A percentile compares a stretch with the other conserved stretches of the same genome.
Evolutionary conservation across 2,888 invertebrate species (phyloP).

Genomic region (Sarcophaga subvicina): DNA sequence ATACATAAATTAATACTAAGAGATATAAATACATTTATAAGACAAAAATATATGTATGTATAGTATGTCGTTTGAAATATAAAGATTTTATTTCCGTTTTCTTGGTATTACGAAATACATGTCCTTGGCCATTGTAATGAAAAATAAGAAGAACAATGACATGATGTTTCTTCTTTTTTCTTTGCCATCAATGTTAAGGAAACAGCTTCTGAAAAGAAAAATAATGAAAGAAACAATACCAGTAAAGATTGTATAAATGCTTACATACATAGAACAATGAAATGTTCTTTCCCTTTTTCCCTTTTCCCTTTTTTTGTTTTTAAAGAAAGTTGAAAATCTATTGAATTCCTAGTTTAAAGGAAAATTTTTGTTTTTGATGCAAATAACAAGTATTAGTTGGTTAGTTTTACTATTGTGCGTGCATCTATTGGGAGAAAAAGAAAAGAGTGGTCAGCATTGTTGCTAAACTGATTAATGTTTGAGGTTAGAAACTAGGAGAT

Average conservation of each 20-base stretch:
- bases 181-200: conserved; percentile 18
- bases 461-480: too few species aligned
- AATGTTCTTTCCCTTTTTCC: conserved; percentile 2
- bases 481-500: too few species aligned
- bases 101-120: conserved; percentile 31
- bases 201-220: conserved; percentile 8
- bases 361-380: conserved; percentile 30
- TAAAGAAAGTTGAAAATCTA: conserved; percentile 28
- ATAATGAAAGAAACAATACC: too few species aligned
- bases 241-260: too few species aligned
- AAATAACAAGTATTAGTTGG: conserved; percentile 6
- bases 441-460: too few species aligned
- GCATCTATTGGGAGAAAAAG: too few species aligned
- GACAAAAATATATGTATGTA: neutral
- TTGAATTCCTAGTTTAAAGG: conserved; percentile 30
- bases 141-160: conserved; percentile 47
- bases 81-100: neutral
- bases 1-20: conserved; percentile 2
- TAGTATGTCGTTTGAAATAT: neutral
- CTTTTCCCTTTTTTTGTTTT: conserved; percentile 13
- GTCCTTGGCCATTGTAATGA: conserved; percentile 55
- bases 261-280: neutral
- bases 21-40: neutral
- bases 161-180: conserved; percentile 20
- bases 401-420: too few species aligned